Conservation (phyloP, 2,113 vertebrate genomes). For the Pseudonaja textilis region DNA sequence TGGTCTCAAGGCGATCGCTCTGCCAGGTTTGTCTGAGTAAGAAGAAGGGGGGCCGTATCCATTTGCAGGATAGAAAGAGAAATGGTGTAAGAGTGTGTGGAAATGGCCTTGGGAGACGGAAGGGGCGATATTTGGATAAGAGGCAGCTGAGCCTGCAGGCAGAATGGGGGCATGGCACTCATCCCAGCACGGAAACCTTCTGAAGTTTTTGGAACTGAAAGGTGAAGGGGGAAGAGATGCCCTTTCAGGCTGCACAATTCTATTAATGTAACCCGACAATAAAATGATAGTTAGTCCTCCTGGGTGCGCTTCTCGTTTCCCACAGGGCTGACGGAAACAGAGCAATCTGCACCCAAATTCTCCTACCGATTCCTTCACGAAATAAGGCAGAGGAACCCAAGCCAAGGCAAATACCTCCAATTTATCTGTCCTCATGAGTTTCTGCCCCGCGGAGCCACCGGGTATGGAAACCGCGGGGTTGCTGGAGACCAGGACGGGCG, state of each 20-base stretch:
- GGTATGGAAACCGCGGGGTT: conserved; percentile 85
- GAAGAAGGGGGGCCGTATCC: background rate
- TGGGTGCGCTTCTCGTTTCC: background rate
- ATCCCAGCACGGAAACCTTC: background rate
- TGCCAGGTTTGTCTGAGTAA: background rate
- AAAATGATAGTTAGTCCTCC: background rate
- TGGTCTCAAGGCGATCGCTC: background rate
- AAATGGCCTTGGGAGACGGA: background rate
- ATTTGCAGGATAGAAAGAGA: background rate
- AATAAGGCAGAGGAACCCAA: conserved; percentile 25
- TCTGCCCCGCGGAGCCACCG: conserved; percentile 83
- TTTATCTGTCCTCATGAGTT: conserved; percentile 92
- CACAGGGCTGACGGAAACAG: background rate
- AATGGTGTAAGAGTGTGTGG: background rate
- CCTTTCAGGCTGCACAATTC: background rate
- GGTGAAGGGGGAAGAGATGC: background rate
- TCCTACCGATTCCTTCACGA: background rate
- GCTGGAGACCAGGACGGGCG: conserved; percentile 88
- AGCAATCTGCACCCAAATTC: background rate
- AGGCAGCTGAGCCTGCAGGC: background rate
- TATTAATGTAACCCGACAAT: background rate
- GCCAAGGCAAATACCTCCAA: conserved; percentile 84
- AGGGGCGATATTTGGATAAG: background rate
- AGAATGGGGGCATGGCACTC: background rate
- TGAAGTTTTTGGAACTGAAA: background rate